phyloP scores from a whole-genome alignment of 2,797 vertebrate genomes.

The Sylvilagus floridanus region DNA sequence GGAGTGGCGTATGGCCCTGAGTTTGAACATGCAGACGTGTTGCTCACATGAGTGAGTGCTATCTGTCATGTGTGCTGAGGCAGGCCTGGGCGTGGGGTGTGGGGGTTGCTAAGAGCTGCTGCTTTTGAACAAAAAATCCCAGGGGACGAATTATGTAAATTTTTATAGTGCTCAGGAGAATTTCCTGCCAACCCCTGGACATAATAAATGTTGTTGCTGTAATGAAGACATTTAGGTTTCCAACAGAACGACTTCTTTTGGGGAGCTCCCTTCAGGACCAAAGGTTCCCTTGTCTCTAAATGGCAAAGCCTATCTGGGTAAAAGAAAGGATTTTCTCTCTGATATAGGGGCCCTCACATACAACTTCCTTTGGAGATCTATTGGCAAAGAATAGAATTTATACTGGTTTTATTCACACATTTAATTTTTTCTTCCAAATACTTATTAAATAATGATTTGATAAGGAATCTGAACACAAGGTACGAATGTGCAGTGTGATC shows the following conservation, averaged over 20 bases:
- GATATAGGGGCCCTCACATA: accelerated
- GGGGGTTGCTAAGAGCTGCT: not conserved
- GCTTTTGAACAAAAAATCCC: not conserved
- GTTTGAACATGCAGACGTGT: not conserved
- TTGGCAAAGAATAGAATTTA: not conserved
- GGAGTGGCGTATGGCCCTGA: not conserved
- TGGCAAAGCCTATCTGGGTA: not conserved
- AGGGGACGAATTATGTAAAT: constrained; percentile 18
- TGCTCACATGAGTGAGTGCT: not conserved
- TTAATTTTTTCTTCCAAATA: not conserved
- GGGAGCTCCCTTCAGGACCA: not conserved
- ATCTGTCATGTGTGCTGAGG: not conserved
- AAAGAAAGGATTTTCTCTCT: not conserved
- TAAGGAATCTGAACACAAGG: not conserved
- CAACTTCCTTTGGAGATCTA: not conserved
- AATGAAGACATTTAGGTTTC: constrained; percentile 1
- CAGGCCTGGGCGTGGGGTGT: too few species aligned
- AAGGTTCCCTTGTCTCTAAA: not conserved
- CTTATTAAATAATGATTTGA: not conserved
- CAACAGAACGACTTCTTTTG: constrained; percentile 45
- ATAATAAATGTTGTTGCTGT: not conserved
- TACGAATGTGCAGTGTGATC: not conserved
- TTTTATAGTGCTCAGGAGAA: not conserved
- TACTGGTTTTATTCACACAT: not conserved
- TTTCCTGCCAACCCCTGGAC: not conserved